Percentiles rank a stretch among this genome's conserved stretches.
phyloP scores from a whole-genome alignment of 1,140 invertebrate genomes.

The Pseudoatta argentina region DNA sequence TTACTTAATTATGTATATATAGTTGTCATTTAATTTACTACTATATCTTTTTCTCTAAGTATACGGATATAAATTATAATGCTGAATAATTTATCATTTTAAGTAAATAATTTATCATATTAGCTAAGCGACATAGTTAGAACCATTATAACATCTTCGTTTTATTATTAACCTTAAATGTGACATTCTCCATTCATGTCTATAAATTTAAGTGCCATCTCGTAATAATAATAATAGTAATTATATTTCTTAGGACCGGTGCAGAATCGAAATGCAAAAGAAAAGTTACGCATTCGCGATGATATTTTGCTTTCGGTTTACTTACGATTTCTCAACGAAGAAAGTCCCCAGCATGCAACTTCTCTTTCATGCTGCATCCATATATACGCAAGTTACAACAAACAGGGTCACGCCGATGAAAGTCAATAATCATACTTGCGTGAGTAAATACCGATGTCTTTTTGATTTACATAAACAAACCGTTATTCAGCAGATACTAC shows the following conservation, averaged over 20 bases:
- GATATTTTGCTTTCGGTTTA: slow-evolving; percentile 51
- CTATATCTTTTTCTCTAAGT: too few relatives aligned
- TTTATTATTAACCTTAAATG: not conserved
- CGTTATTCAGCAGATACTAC: not conserved
- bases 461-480: slow-evolving; percentile 53
- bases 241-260: not conserved
- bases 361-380: slow-evolving; percentile 45
- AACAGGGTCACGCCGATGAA: slow-evolving; percentile 60
- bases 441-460: slow-evolving; percentile 43
- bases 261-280: not conserved
- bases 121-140: not conserved
- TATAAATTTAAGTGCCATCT: not conserved
- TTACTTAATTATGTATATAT: too few relatives aligned
- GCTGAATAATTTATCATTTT: not conserved
- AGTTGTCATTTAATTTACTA: too few relatives aligned
- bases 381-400: slow-evolving; percentile 30
- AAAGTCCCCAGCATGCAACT: slow-evolving; percentile 52
- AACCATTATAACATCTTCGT: not conserved
- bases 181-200: not conserved
- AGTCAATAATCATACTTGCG: slow-evolving; percentile 60
- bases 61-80: not conserved
- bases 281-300: slow-evolving; percentile 2
- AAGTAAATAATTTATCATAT: too few relatives aligned
- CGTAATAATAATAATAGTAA: not conserved
- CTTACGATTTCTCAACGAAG: slow-evolving; percentile 60